A percentile compares a stretch with the other conserved stretches of the same genome.
Evolutionary conservation across 2,797 vertebrate genomes (phyloP).

Genomic region (Xerus rutilus): DNA sequence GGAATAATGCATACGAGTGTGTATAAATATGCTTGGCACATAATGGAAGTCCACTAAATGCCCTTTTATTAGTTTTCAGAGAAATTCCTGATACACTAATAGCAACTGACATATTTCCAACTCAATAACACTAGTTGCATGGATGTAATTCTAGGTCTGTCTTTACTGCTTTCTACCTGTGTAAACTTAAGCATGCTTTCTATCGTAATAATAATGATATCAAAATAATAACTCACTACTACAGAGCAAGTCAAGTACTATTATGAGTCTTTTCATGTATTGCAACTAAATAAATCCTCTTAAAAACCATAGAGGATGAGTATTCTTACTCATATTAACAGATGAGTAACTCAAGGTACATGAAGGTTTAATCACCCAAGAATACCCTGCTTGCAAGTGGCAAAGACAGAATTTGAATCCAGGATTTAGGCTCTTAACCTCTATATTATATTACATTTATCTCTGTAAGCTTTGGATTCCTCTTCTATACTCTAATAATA

Average conservation of each 20-base stretch:
- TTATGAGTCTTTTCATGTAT: not conserved
- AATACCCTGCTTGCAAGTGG: not conserved
- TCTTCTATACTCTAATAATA: not conserved
- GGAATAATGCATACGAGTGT: not conserved
- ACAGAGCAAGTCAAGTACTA: not conserved
- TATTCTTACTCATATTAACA: not conserved
- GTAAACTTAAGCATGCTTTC: not conserved
- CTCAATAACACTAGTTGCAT: not conserved
- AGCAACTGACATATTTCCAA: conserved; percentile 11
- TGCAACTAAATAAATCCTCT: not conserved
- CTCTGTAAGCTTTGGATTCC: not conserved
- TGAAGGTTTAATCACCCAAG: not conserved
- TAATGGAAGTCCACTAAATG: not conserved
- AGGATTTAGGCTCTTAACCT: not conserved
- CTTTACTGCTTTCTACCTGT: not conserved
- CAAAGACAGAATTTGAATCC: not conserved
- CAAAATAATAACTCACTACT: not conserved
- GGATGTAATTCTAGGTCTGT: not conserved
- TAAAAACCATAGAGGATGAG: not conserved
- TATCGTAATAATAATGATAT: not conserved
- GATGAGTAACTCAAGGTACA: not conserved
- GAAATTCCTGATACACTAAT: not conserved
- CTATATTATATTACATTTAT: not conserved
- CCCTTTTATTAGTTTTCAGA: conserved; percentile 11
- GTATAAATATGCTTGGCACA: not conserved